phyloP scores from a whole-genome alignment of 2,113 vertebrate genomes.

The Collichthys lucidus region DNA sequence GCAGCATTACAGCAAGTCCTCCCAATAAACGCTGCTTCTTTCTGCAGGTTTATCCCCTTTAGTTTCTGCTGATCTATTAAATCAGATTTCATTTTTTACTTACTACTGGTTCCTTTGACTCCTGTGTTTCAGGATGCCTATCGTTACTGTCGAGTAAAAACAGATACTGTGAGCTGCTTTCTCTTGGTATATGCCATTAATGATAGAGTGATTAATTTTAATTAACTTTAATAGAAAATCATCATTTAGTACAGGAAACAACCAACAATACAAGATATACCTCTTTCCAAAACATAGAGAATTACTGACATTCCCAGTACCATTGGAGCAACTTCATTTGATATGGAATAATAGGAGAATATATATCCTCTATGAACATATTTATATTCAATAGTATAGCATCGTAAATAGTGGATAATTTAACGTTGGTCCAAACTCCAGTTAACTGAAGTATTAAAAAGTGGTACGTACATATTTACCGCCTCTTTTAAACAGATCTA shows the following conservation, averaged over 20 bases:
- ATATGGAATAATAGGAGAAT: neutral
- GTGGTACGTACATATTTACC: neutral
- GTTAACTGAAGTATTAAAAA: neutral
- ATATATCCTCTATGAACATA: neutral
- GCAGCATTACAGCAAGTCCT: conserved; percentile 2
- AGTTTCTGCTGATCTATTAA: neutral
- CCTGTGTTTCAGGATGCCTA: neutral
- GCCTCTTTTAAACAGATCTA: neutral
- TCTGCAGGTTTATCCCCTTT: neutral
- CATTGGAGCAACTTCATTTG: neutral
- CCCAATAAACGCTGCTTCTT: neutral
- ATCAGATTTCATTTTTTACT: neutral
- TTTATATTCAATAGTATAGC: neutral
- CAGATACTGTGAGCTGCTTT: neutral
- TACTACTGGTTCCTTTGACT: neutral
- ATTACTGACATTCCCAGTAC: neutral
- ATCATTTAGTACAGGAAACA: neutral
- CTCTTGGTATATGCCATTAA: neutral
- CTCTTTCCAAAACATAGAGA: neutral
- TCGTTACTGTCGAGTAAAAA: neutral
- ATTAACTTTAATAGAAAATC: neutral
- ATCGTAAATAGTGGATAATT: too few species aligned
- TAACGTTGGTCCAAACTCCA: neutral
- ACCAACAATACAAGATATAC: neutral
- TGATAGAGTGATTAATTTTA: neutral